phyloP scores from a whole-genome alignment of 1,140 invertebrate species.

The Diprion similis region DNA sequence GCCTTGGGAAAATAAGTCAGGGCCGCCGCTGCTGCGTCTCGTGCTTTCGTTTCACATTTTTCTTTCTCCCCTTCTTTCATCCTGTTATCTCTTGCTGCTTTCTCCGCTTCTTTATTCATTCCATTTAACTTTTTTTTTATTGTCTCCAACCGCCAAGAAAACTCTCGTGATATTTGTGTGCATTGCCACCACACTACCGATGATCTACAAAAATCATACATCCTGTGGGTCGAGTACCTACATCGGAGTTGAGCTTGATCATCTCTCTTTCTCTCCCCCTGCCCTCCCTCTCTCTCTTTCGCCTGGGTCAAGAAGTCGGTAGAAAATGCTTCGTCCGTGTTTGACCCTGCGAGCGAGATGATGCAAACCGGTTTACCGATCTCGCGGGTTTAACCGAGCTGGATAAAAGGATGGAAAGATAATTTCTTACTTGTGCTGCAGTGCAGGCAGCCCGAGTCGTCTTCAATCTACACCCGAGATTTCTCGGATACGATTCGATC shows the following conservation, averaged over 20 bases:
- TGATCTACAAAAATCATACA: not conserved
- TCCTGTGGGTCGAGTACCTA: not conserved
- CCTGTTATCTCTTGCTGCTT: not conserved
- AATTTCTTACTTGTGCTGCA: not conserved
- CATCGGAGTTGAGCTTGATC: too few species aligned
- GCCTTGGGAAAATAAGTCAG: not conserved
- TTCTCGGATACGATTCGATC: conserved; percentile 1
- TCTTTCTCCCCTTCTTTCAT: too few species aligned
- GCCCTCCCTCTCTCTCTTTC: not conserved
- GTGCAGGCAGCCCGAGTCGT: not conserved
- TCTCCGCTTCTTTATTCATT: not conserved
- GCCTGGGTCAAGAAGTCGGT: conserved; percentile 3
- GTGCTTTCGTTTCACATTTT: not conserved
- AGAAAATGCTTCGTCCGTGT: conserved; percentile 1
- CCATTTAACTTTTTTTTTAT: too few species aligned
- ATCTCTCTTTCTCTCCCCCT: not conserved
- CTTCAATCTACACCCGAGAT: not conserved
- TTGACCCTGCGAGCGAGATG: conserved; percentile 6
- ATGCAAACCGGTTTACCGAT: conserved; percentile 7
- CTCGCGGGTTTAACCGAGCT: not conserved
- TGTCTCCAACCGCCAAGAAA: too few species aligned
- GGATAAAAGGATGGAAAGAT: conserved; percentile 4
- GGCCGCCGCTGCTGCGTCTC: too few species aligned
- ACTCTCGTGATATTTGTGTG: too few species aligned
- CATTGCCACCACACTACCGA: too few species aligned